phyloP scores from a whole-genome alignment of 2,797 vertebrate genomes.

The Sebastes hubbsi region DNA sequence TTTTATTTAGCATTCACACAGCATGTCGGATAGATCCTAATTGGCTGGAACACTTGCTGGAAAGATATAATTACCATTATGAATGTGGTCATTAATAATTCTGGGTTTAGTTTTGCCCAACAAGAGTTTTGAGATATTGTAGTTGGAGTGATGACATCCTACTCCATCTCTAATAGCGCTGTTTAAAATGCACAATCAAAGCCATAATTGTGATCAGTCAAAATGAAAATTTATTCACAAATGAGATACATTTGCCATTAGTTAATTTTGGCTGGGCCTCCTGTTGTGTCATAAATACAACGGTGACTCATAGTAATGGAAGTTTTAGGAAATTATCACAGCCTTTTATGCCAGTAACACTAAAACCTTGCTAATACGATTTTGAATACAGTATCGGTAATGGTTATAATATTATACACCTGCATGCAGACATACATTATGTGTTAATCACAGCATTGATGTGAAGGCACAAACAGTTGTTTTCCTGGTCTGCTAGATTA shows the following conservation, averaged over 20 bases:
- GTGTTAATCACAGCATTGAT: neutral
- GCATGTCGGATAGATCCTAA: neutral
- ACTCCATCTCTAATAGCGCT: neutral
- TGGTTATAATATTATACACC: neutral
- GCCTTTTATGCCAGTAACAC: neutral
- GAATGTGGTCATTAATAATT: neutral
- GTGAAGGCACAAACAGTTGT: neutral
- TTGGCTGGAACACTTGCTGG: neutral
- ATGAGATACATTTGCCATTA: neutral
- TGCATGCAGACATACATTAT: neutral
- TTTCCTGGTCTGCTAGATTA: neutral
- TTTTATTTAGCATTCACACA: slow-evolving; percentile 9
- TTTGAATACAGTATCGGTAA: neutral
- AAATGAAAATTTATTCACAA: neutral
- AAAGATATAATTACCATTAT: slow-evolving; percentile 9
- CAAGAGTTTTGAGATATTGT: neutral
- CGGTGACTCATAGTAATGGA: neutral
- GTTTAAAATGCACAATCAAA: neutral
- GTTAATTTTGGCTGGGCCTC: neutral
- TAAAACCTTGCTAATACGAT: neutral
- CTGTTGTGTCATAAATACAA: neutral
- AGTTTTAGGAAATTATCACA: neutral
- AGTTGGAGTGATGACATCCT: neutral
- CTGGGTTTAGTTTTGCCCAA: neutral
- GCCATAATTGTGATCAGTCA: neutral